Evolutionary conservation across 2,113 vertebrate genomes (phyloP).

Genomic region (Arenaria interpres): DNA sequence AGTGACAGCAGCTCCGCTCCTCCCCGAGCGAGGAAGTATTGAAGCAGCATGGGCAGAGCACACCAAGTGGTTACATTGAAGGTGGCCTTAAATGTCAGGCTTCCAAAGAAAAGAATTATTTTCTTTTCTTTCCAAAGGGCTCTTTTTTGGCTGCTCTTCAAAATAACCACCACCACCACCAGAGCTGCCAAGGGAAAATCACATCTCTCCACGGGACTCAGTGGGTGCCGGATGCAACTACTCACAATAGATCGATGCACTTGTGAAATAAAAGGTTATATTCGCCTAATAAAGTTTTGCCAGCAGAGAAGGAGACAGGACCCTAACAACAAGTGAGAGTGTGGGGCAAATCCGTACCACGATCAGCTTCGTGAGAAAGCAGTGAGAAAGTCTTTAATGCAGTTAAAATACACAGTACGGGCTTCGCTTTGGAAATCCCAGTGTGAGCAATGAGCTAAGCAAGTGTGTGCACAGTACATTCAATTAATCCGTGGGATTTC

Average conservation of each 20-base stretch:
- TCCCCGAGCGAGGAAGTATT: rapidly evolving
- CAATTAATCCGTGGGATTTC: not conserved
- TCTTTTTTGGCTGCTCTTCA: not conserved
- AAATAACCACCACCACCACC: not conserved
- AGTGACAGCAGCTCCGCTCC: not conserved
- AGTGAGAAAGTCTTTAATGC: not conserved
- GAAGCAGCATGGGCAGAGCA: not conserved
- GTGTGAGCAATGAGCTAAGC: not conserved
- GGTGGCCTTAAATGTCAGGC: not conserved
- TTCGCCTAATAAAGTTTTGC: not conserved
- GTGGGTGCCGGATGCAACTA: not conserved
- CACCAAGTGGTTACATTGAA: not conserved
- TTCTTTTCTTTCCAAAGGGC: too few relatives aligned
- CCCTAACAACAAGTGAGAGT: not conserved
- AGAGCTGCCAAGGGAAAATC: not conserved
- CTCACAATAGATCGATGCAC: not conserved
- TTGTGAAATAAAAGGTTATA: not conserved
- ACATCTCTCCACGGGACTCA: not conserved
- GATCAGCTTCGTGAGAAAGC: not conserved
- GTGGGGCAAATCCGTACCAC: not conserved
- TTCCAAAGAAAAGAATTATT: not conserved
- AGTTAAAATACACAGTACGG: not conserved
- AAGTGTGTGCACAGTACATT: too few relatives aligned
- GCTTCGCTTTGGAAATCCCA: not conserved
- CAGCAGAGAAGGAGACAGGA: not conserved